Evolutionary conservation across 2,797 vertebrate species (phyloP).

Genomic region (Cetoscarus ocellatus): DNA sequence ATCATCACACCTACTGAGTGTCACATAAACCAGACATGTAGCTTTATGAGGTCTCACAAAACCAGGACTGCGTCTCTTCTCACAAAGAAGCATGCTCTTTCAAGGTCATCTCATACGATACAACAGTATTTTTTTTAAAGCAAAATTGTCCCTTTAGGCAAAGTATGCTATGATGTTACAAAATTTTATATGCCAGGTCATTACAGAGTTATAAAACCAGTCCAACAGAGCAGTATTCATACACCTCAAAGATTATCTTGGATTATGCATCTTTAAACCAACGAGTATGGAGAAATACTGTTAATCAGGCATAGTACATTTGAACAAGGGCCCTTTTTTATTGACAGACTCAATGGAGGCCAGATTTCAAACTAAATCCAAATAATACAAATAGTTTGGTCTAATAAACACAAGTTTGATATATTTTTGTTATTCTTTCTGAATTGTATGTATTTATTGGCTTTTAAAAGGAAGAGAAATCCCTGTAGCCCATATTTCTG

Average conservation of each 20-base stretch:
- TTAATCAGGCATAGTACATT: no score
- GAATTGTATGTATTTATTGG: no score
- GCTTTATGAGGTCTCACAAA: slow-evolving; percentile 21
- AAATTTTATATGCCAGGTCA: background rate
- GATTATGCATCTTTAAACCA: no score
- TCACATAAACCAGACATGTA: slow-evolving; percentile 22
- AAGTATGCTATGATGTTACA: background rate
- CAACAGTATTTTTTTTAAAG: background rate
- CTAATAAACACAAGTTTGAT: no score
- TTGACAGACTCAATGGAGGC: no score
- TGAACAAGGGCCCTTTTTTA: no score
- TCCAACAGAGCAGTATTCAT: background rate
- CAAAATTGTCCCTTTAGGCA: slow-evolving; percentile 2
- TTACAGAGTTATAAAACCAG: background rate
- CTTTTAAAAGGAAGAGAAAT: no score
- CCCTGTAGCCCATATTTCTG: no score
- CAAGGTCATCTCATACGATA: slow-evolving; percentile 7
- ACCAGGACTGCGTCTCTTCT: slow-evolving; percentile 24
- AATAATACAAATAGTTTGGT: no score
- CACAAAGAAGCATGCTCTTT: slow-evolving; percentile 16
- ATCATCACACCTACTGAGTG: slow-evolving; percentile 39
- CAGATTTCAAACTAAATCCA: no score
- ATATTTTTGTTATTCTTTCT: no score
- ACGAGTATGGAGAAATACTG: no score
- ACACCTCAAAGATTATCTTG: background rate